A percentile compares a stretch with the other conserved stretches of the same genome.
phyloP scores from a whole-genome alignment of 2,797 vertebrate species.

The Microhierax caerulescens region DNA sequence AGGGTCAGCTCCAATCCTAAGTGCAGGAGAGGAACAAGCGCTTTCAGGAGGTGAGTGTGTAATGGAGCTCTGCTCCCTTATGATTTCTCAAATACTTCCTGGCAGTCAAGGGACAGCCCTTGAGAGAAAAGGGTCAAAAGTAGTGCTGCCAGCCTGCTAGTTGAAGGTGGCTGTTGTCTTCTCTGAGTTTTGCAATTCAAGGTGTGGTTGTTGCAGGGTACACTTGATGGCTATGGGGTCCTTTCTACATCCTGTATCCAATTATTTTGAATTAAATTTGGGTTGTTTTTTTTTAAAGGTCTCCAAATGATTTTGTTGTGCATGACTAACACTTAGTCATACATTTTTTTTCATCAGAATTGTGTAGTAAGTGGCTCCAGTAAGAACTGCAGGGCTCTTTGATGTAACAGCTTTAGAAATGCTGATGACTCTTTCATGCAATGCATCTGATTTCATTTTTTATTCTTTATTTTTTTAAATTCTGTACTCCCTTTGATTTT shows the following conservation, averaged over 20 bases:
- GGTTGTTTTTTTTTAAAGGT: background rate
- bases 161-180: background rate
- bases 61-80: background rate
- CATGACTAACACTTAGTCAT: background rate
- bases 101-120: background rate
- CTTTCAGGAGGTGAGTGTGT: background rate
- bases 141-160: fast-evolving
- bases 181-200: background rate
- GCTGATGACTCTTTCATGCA: background rate
- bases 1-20: background rate
- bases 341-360: background rate
- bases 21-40: background rate
- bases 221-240: background rate
- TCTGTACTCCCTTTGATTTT: background rate
- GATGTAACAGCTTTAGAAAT: background rate
- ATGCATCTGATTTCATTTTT: background rate
- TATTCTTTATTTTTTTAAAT: background rate
- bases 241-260: background rate
- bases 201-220: background rate
- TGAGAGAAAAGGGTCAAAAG: background rate
- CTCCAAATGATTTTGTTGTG: background rate
- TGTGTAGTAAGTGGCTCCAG: background rate
- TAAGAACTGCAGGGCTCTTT: background rate
- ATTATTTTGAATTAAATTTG: background rate
- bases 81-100: background rate